Conservation (phyloP, 2,888 invertebrate species). For the Yponomeuta plumbellus region DNA sequence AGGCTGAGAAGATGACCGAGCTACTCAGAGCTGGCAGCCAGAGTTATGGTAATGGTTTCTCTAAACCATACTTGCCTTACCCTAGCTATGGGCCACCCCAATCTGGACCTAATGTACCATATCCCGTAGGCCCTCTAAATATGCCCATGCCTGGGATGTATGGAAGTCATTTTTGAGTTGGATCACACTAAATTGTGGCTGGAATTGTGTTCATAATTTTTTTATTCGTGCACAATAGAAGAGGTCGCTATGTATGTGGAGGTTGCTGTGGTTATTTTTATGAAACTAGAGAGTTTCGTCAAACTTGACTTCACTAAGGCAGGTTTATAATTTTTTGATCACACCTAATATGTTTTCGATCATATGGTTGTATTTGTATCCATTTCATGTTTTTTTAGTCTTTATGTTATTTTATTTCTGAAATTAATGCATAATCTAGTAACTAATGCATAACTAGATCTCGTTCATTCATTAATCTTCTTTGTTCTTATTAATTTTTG, state of each 20-base stretch:
- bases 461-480: background rate
- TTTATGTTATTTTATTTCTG: too few species aligned
- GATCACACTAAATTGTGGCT: background rate
- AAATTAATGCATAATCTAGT: background rate
- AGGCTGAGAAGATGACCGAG: slow-evolving; percentile 94
- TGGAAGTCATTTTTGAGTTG: slow-evolving; percentile 59
- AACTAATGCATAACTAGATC: too few species aligned
- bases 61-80: slow-evolving; percentile 63
- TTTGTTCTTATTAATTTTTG: slow-evolving; percentile 13
- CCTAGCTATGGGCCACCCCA: slow-evolving; percentile 61
- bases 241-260: too few species aligned
- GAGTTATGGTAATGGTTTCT: slow-evolving; percentile 55
- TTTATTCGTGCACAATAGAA: background rate
- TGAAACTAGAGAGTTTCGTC: too few species aligned
- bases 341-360: too few species aligned
- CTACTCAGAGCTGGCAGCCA: slow-evolving; percentile 69
- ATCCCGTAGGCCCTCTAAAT: slow-evolving; percentile 75
- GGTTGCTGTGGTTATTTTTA: too few species aligned
- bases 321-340: too few species aligned
- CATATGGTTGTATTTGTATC: too few species aligned
- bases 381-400: too few species aligned
- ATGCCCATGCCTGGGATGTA: slow-evolving; percentile 83
- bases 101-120: slow-evolving; percentile 74
- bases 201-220: background rate
- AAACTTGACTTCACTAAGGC: too few species aligned